phyloP scores from a whole-genome alignment of 2,113 vertebrate species.

The Amphiprion ocellaris region DNA sequence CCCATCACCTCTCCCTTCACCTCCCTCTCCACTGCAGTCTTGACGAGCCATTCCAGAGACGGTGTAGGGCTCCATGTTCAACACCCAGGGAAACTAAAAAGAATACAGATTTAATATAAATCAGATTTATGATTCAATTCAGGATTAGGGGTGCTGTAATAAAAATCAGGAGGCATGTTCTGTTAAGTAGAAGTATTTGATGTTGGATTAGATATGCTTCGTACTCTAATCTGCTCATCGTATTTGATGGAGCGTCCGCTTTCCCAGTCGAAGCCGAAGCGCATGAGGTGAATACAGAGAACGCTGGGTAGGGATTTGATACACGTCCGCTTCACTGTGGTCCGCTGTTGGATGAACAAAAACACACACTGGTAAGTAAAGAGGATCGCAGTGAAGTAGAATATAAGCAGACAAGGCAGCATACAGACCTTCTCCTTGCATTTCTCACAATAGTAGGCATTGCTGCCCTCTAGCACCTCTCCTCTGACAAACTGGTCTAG shows the following conservation, averaged over 20 bases:
- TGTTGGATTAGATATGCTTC: not conserved
- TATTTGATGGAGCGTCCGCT: constrained; percentile 99
- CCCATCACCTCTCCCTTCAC: constrained; percentile 89
- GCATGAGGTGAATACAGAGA: constrained; percentile 98
- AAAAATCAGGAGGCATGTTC: not conserved
- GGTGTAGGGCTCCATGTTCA: constrained; percentile 99
- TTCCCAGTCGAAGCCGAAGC: constrained; percentile 99
- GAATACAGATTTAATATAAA: not conserved
- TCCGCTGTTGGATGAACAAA: constrained; percentile 86
- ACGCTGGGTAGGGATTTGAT: constrained; percentile 97
- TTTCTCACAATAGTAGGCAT: constrained; percentile 99
- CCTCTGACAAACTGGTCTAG: constrained; percentile 99
- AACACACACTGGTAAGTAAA: not conserved
- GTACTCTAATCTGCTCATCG: constrained; percentile 97
- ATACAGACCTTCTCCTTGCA: constrained; percentile 96
- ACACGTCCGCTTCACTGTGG: constrained; percentile 97
- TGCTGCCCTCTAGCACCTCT: constrained; percentile 98
- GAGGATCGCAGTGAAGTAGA: not conserved
- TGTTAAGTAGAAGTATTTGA: not conserved
- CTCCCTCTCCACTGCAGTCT: constrained; percentile 92
- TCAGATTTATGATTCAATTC: not conserved
- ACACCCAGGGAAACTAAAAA: constrained; percentile 95
- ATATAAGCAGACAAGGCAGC: not conserved
- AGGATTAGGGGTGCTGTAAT: not conserved
- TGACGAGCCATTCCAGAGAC: constrained; percentile 98